Evolutionary conservation across 92 coral and sea anemone genomes (phyloP).

Genomic region (Zoanthus solanderi): DNA sequence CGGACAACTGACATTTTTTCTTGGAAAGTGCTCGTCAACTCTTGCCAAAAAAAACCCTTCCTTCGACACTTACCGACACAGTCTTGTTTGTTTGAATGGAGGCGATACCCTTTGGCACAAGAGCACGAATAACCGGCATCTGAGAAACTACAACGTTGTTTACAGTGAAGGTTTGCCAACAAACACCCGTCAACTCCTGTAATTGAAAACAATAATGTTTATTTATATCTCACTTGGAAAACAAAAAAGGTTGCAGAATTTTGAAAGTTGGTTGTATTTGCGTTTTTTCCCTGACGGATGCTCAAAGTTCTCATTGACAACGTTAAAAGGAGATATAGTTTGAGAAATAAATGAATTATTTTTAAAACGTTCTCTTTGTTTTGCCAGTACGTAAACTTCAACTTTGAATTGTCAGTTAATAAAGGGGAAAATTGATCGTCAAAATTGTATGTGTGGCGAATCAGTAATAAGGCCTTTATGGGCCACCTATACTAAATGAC

Average conservation of each 20-base stretch:
- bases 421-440: no score
- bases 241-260: background rate
- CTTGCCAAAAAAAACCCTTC: background rate
- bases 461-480: background rate
- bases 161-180: constrained; percentile 74
- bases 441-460: no score
- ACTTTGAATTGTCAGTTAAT: no score
- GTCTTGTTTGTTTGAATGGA: constrained; percentile 69
- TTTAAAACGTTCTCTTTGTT: no score
- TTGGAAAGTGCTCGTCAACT: no score
- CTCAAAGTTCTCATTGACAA: no score
- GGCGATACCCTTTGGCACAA: constrained; percentile 82
- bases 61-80: constrained; percentile 68
- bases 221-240: background rate
- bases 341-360: no score
- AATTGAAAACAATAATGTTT: background rate
- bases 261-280: background rate
- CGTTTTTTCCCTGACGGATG: no score
- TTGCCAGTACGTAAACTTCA: no score
- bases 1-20: no score
- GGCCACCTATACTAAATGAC: no score
- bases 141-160: constrained; percentile 76
- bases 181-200: constrained; percentile 86
- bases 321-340: no score
- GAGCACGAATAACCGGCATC: constrained; percentile 75